Evolutionary conservation across 2,113 vertebrate species (phyloP), one percentile per base, ranked within the genome.

Genomic region (Planiliza haematocheilus): DNA sequence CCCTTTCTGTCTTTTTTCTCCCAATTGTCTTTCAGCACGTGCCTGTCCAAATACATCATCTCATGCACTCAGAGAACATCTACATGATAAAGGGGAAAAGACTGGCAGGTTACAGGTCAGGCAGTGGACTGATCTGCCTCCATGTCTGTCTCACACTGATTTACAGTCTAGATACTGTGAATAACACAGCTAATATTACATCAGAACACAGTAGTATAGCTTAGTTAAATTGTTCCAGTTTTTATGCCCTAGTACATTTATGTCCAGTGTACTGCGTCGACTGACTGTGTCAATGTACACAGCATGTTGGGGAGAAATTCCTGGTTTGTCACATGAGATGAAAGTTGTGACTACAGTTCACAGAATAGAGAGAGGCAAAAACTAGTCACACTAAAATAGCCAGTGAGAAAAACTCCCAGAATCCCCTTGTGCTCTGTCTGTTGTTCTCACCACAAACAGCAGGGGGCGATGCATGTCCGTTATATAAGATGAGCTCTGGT

Each of bases 401-500:
- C 51, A 70, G 78, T 30, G 34, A 78, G 38, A 30, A 63, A 88
- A 70, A 88, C 49, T 67, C 75, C 74, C 55, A 69, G 16, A 42
- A 45, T 59, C n/a, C 49, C 20, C 41, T 46, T 59, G 17, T 24
- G 42, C 60, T 8, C 7, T 11, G 65, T 30, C 24, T 30, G 24
- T 52, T 38, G 11, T 57, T 56, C 74, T 82, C 74, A 48, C 81
- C 61, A 72, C 43, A 41, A 73, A 74, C 91, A 89, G 86, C 77
- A 88, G 92, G 70, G 84, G 89, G 89, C 57, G 61, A 76, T 60
- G 45, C 16, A 8, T 49, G 62, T 77, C 76, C 70, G 78, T 65
- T 68, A 68, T 18, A 11, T 8, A 38, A 49, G 60, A 18, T 57
- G 63, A 72, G 61, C 90, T 85, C 81, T 5, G 46, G 56, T 60